Percentiles rank a stretch among this genome's conserved stretches.
phyloP scores from a whole-genome alignment of 2,888 invertebrate genomes.

The Epistrophe eligans region DNA sequence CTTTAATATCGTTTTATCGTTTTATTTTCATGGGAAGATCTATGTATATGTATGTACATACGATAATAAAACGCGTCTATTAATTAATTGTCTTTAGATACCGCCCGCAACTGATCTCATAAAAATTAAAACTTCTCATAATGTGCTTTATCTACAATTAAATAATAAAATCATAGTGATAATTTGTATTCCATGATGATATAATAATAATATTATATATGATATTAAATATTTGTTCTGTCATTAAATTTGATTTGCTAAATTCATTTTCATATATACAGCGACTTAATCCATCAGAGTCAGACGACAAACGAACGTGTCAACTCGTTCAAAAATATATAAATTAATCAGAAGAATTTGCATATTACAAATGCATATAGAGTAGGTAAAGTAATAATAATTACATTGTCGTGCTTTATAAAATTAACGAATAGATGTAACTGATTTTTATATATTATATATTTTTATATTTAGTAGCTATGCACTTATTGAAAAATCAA shows the following conservation, averaged over 20 bases:
- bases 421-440: not conserved
- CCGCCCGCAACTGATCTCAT: not conserved
- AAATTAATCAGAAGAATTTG: slow-evolving; percentile 12
- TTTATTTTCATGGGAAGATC: no score
- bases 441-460: not conserved
- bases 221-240: not conserved
- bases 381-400: not conserved
- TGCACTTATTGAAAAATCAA: no score
- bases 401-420: not conserved
- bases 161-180: not conserved
- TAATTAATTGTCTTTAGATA: not conserved
- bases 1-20: no score
- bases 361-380: not conserved
- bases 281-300: slow-evolving; percentile 2
- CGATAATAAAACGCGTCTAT: no score
- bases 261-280: not conserved
- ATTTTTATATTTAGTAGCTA: no score
- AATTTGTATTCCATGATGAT: slow-evolving; percentile 13
- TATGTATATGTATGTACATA: no score
- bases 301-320: slow-evolving; percentile 3
- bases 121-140: not conserved
- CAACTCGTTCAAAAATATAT: slow-evolving; percentile 2
- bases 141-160: not conserved
- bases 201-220: slow-evolving; percentile 12
- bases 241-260: slow-evolving; percentile 21